A percentile compares a stretch with the other conserved stretches of the same genome.
phyloP scores from a whole-genome alignment of 2,888 invertebrate species.

The Chouioia cunea region DNA sequence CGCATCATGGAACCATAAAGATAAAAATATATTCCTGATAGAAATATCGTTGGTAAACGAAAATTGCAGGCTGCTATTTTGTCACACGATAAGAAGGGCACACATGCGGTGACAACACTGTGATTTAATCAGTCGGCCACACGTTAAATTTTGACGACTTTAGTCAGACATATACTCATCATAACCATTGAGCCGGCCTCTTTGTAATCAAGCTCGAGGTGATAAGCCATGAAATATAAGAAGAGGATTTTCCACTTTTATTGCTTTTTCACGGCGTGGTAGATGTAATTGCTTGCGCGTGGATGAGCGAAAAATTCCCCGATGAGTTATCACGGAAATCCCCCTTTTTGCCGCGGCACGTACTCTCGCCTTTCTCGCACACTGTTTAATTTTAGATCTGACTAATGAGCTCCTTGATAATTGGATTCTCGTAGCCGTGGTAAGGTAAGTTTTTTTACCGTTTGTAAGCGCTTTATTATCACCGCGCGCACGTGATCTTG shows the following conservation, averaged over 20 bases:
- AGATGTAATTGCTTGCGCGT: slow-evolving; percentile 3
- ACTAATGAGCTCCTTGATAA: slow-evolving; percentile 34
- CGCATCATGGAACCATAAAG: too few species aligned
- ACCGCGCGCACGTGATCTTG: too few species aligned
- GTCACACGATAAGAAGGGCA: too few species aligned
- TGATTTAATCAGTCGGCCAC: slow-evolving; percentile 39
- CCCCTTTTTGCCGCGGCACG: slow-evolving; percentile 25
- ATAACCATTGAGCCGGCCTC: slow-evolving; percentile 17
- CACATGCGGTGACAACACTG: slow-evolving; percentile 16
- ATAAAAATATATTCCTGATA: too few species aligned
- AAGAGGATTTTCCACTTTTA: slow-evolving; percentile 5
- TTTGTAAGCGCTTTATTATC: too few species aligned
- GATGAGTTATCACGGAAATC: slow-evolving; percentile 37
- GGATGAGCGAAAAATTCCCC: slow-evolving; percentile 16
- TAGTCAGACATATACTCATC: slow-evolving; percentile 20
- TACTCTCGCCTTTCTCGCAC: background rate
- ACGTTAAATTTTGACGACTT: slow-evolving; percentile 22
- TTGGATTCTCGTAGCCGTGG: slow-evolving; percentile 16
- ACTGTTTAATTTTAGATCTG: slow-evolving; percentile 38
- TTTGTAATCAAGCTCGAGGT: slow-evolving; percentile 1
- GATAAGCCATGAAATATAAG: background rate
- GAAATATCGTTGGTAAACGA: too few species aligned
- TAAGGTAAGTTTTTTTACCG: too few species aligned
- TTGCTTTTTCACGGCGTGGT: background rate
- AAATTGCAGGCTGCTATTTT: too few species aligned